phyloP scores from a whole-genome alignment of 2,797 vertebrate genomes.

The Lutjanus campechanus region DNA sequence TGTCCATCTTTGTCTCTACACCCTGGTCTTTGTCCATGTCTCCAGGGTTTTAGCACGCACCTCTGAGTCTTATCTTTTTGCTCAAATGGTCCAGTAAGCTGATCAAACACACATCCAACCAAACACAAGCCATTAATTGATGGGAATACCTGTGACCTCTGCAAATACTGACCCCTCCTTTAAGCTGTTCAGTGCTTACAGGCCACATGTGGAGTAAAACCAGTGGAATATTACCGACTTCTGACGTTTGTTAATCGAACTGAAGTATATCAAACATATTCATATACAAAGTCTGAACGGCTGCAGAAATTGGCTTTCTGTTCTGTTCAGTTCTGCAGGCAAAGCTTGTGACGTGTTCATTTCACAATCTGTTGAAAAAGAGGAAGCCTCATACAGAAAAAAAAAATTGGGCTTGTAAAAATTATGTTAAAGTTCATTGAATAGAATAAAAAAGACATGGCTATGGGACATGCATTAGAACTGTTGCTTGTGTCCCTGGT shows the following conservation, averaged over 20 bases:
- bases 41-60: slow-evolving; percentile 43
- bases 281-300: not conserved
- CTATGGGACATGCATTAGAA: not conserved
- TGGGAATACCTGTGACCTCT: slow-evolving; percentile 36
- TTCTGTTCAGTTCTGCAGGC: not conserved
- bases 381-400: not conserved
- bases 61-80: slow-evolving; percentile 36
- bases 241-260: not conserved
- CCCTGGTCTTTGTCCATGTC: not conserved
- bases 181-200: slow-evolving; percentile 19
- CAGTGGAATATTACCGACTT: slow-evolving; percentile 21
- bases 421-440: not conserved
- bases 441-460: no score
- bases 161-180: slow-evolving; percentile 42
- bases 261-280: not conserved
- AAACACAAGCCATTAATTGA: slow-evolving; percentile 39
- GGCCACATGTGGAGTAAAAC: slow-evolving; percentile 33
- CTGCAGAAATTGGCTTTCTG: not conserved
- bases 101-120: slow-evolving; percentile 48
- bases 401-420: not conserved
- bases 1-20: not conserved
- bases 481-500: not conserved
- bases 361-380: not conserved
- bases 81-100: slow-evolving; percentile 56
- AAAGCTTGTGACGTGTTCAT: not conserved